Base-by-base conservation (phyloP, 2,797 vertebrate genomes). In the Semotilus atromaculatus region DNA sequence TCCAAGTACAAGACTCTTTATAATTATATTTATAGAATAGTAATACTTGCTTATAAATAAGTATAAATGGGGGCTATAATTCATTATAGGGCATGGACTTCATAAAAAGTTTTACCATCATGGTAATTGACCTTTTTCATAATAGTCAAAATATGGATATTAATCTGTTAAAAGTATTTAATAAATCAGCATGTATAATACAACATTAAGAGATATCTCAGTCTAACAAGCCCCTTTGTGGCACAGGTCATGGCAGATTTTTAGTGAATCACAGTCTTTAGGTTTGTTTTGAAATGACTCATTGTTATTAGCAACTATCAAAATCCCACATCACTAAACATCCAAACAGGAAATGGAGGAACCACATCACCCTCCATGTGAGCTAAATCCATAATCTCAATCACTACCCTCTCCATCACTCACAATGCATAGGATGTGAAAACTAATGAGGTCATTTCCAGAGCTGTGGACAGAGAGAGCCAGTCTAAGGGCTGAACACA, bases 381-480 rank as follows among this genome's bases (percentile, higher is more conserved):
- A 78, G 75, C 82, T 71, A 68, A 84, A 84, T 60, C 66, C 82
- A 76, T 40, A 77, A 36, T 71, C 66, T 84, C 75, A 58, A 78
- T 84, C 82, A 84, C 21, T 78, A 78, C 66, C 66, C 83, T 72
- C 78, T 81, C 73, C 72, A 81, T 88, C 82, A 88, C 77, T 85
- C 79, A 86, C 82, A 85, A 83, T 83, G 66, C 81, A 87, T 82
- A 77, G 87, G 89, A 89, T 90, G 88, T 83, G 76, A 68, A 74
- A 83, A 82, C 31, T 88, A 85, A 88, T 88, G 83, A 86, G 90
- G 86, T 87, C 53, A 87, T 88, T 88, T 90, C 88, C 89, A 87
- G 85, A 86, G 84, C 72, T 81, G 83, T 78, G 82, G 82, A 85
- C 62, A 77, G 82, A 79, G 75, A 81, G 78, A 86, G 71, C 51